Evolutionary conservation across 2,797 vertebrate species (phyloP).

Genomic region (Smutsia temminckii): DNA sequence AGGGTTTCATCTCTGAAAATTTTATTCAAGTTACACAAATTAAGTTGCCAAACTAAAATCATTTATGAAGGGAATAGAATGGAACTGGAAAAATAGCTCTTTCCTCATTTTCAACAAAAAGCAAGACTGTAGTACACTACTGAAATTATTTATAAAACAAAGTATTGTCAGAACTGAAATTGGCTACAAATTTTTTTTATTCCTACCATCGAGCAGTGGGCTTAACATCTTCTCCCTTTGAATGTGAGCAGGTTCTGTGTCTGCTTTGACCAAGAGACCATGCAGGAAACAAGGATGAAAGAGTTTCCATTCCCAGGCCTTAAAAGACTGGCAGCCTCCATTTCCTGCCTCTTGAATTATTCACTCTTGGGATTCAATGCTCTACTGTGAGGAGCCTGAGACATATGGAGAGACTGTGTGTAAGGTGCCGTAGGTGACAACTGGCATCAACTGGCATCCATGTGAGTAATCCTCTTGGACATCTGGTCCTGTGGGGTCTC

Average conservation of each 20-base stretch:
- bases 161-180: not conserved
- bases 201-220: not conserved
- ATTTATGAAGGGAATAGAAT: not conserved
- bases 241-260: not conserved
- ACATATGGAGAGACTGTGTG: no score
- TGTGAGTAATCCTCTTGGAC: not conserved
- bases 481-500: not conserved
- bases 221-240: not conserved
- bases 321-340: not conserved
- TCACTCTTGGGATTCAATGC: not conserved
- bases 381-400: not conserved
- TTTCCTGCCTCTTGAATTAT: not conserved
- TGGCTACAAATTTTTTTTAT: not conserved
- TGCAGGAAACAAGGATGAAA: not conserved
- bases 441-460: not conserved
- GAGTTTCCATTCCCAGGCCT: not conserved
- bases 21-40: not conserved
- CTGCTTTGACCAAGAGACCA: not conserved
- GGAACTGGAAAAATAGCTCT: not conserved
- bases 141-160: conserved; percentile 22
- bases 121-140: not conserved
- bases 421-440: not conserved
- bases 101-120: not conserved
- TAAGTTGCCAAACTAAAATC: not conserved
- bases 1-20: not conserved